These are phyloP conservation scores for Microcebus ravelobensis DNA, from an alignment of 2,113 vertebrate genomes.

Conservation along the genomic window DNA sequence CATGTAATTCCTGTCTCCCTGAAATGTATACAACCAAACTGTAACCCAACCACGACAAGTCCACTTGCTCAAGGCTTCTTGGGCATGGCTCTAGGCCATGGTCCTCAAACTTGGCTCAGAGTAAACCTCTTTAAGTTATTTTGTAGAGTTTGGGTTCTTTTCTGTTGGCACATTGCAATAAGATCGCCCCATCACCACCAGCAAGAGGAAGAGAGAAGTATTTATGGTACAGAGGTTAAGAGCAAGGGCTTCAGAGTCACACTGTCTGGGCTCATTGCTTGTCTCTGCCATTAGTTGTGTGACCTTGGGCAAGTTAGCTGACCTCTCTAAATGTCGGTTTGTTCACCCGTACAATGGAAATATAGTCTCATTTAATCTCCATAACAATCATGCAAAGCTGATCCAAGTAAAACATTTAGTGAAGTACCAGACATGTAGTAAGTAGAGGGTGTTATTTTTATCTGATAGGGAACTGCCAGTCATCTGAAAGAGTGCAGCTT, in stretches of 20 bases:
- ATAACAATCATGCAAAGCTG: neutral
- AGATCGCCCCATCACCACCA: neutral
- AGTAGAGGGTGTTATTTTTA: neutral
- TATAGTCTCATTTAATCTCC: neutral
- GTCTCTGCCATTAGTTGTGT: neutral
- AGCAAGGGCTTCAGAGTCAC: neutral
- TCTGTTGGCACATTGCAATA: neutral
- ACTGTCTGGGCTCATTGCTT: neutral
- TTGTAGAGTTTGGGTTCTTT: too few relatives aligned
- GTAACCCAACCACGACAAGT: too few relatives aligned
- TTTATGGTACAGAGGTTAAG: neutral
- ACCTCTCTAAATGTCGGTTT: neutral
- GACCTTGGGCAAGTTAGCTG: neutral
- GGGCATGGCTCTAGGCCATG: too few relatives aligned
- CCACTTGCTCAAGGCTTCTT: too few relatives aligned
- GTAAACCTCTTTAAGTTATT: too few relatives aligned
- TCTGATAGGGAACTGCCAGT: neutral
- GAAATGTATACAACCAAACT: too few relatives aligned
- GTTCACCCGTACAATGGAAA: neutral
- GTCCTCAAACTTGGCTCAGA: too few relatives aligned
- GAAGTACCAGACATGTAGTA: neutral
- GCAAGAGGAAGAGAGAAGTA: neutral
- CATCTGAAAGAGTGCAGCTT: neutral
- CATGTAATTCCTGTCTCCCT: too few relatives aligned
- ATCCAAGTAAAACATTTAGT: neutral